These are phyloP conservation scores for Drosophila serrata DNA, from an alignment of 1,140 invertebrate species.

Conservation along the genomic window DNA sequence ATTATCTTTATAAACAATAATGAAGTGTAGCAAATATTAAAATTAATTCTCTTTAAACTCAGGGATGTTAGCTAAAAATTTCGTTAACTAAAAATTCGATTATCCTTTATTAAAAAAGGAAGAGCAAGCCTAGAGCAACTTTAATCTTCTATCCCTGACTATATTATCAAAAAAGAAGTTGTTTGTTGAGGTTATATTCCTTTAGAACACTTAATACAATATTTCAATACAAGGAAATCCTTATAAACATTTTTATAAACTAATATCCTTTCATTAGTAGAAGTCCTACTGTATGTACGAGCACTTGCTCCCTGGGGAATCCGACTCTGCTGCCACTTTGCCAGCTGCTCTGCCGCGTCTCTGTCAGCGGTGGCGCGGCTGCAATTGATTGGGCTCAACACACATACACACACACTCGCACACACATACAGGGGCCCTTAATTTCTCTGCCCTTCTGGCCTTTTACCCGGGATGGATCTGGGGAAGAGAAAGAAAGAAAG, in stretches of 20 bases:
- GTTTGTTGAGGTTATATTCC: rapidly evolving
- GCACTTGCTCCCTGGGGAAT: conserved; percentile 55
- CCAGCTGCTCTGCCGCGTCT: conserved; percentile 53
- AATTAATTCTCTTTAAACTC: no score
- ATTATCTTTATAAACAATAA: no score
- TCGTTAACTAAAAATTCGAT: neutral
- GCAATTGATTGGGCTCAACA: conserved; percentile 80
- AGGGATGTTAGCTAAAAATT: neutral
- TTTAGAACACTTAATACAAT: neutral
- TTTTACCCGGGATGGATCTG: conserved; percentile 23
- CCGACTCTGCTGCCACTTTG: conserved; percentile 26
- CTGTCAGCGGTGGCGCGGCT: conserved; percentile 58
- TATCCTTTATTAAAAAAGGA: neutral
- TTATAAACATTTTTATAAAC: neutral
- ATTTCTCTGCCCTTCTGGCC: conserved; percentile 32
- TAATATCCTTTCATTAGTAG: neutral
- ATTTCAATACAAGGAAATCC: neutral
- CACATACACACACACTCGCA: neutral
- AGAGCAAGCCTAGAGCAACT: neutral
- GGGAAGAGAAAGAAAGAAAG: conserved; percentile 35
- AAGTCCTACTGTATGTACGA: conserved; percentile 20
- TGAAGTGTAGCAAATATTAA: no score
- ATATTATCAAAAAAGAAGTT: neutral
- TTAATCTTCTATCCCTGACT: neutral
- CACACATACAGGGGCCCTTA: conserved; percentile 42